phyloP scores from a whole-genome alignment of 1,140 invertebrate species.

The Aphelinus atriplicis region DNA sequence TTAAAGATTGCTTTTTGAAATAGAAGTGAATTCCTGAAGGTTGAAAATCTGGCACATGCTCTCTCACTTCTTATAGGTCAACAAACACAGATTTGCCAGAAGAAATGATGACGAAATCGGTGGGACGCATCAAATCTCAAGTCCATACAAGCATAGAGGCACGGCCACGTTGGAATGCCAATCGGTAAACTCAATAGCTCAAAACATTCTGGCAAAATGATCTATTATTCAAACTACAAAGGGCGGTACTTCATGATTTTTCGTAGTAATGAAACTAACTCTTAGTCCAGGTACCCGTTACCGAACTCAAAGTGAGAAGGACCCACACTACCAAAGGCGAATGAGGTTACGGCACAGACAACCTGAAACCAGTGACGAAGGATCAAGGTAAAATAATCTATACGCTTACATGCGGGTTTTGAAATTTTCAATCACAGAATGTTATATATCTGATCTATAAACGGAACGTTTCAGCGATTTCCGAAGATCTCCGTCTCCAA shows the following conservation, averaged over 20 bases:
- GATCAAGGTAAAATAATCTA: conserved; percentile 52
- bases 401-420: too few species aligned
- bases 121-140: conserved; percentile 45
- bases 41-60: too few species aligned
- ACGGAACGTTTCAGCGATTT: conserved; percentile 23
- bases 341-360: conserved; percentile 67
- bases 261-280: conserved; percentile 48
- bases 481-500: conserved; percentile 56
- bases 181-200: conserved; percentile 48
- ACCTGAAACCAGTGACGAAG: conserved; percentile 58
- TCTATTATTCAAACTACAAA: too few species aligned
- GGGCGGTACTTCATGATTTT: not conserved
- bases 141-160: conserved; percentile 48
- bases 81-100: conserved; percentile 43
- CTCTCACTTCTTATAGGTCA: conserved; percentile 41
- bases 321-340: conserved; percentile 76
- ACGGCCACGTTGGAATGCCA: conserved; percentile 60
- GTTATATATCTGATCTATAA: not conserved
- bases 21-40: too few species aligned
- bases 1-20: not conserved
- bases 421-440: not conserved
- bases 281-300: conserved; percentile 75
- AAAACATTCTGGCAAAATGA: too few species aligned
- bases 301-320: conserved; percentile 81
- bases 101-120: conserved; percentile 46